These are phyloP conservation scores for Gallirallus australis DNA, from an alignment of 2,797 vertebrate species.

Conservation along the genomic window DNA sequence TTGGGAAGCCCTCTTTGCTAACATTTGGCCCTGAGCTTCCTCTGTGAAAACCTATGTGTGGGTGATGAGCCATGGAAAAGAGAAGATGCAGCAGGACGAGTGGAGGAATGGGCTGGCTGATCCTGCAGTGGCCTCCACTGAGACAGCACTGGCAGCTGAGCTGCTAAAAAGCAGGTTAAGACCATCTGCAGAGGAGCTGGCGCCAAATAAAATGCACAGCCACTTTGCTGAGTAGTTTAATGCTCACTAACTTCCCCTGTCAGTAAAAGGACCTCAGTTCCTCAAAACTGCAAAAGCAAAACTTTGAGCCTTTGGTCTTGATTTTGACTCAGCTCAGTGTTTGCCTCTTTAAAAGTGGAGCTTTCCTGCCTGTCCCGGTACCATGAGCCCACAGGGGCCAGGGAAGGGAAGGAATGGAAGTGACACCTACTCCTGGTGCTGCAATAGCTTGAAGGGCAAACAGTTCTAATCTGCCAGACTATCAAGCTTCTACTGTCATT, in stretches of 20 bases:
- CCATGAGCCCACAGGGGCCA: neutral
- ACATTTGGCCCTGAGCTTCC: neutral
- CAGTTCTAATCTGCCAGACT: neutral
- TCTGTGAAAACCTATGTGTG: accelerated
- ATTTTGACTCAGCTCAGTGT: neutral
- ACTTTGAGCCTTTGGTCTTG: neutral
- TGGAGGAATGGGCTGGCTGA: neutral
- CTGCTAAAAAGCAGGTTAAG: neutral
- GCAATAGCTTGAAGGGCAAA: neutral
- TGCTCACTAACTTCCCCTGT: neutral
- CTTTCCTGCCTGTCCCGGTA: neutral
- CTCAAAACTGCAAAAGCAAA: neutral
- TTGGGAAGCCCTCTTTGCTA: neutral
- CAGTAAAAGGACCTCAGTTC: neutral
- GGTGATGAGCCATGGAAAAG: neutral
- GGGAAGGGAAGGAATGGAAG: neutral
- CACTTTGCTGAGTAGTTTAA: neutral
- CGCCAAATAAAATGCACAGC: neutral
- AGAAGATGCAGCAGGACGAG: neutral
- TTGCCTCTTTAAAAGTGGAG: neutral
- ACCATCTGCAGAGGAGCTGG: neutral
- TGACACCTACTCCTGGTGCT: neutral
- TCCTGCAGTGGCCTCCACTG: neutral
- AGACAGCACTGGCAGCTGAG: neutral
- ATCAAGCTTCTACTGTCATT: neutral